phyloP scores from a whole-genome alignment of 2,888 invertebrate species.

The Matsumyia berberina region DNA sequence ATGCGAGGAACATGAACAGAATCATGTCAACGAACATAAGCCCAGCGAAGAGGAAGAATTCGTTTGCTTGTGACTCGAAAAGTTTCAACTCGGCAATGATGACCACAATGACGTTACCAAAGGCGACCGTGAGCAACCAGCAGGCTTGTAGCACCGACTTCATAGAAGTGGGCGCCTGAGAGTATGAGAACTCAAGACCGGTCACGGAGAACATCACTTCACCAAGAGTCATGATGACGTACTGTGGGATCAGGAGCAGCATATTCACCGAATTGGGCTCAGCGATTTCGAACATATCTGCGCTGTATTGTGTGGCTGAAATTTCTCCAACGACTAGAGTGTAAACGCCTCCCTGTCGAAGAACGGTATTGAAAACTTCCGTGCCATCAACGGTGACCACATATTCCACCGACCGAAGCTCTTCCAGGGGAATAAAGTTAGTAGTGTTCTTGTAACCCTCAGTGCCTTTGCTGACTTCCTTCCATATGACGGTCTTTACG shows the following conservation, averaged over 20 bases:
- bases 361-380: conserved; percentile 18
- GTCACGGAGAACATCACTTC: conserved; percentile 89
- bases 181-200: conserved; percentile 89
- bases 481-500: conserved; percentile 78
- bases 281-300: conserved; percentile 78
- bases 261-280: conserved; percentile 86
- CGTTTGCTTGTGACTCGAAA: conserved; percentile 91
- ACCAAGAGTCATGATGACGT: conserved; percentile 88
- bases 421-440: conserved; percentile 72
- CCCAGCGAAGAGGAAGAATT: conserved; percentile 95
- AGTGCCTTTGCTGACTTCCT: conserved; percentile 68
- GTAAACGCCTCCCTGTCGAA: conserved; percentile 83
- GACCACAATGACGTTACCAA: conserved; percentile 97
- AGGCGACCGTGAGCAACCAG: conserved; percentile 96
- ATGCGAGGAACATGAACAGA: conserved; percentile 92
- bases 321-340: conserved; percentile 79
- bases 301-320: not conserved
- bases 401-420: conserved; percentile 78
- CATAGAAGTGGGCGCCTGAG: conserved; percentile 91
- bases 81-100: conserved; percentile 92
- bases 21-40: conserved; percentile 94
- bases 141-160: conserved; percentile 96
- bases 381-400: conserved; percentile 77
- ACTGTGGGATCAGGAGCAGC: conserved; percentile 89
- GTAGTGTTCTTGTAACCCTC: conserved; percentile 77